A percentile compares a stretch with the other conserved stretches of the same genome.
These are phyloP conservation scores for Choristoneura rosaceana DNA, from an alignment of 2,888 invertebrate genomes.

Conservation along the genomic window DNA sequence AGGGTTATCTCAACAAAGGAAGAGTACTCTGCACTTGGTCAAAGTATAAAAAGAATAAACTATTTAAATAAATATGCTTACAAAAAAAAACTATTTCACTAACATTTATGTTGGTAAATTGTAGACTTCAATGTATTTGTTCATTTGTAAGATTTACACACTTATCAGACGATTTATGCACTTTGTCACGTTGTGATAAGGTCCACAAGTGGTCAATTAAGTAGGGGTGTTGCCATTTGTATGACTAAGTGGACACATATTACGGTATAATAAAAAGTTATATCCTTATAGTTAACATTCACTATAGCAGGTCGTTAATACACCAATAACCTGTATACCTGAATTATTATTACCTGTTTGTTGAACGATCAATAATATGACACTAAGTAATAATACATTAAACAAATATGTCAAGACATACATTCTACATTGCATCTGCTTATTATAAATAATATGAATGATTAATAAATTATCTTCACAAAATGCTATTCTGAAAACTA, in stretches of 20 bases:
- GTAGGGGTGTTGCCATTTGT: conserved; percentile 6
- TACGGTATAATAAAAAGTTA: conserved; percentile 41
- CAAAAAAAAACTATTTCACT: conserved; percentile 36
- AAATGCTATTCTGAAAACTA: conserved; percentile 66
- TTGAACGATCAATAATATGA: conserved; percentile 22
- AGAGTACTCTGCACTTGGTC: conserved; percentile 26
- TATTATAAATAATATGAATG: conserved; percentile 58
- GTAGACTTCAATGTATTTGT: conserved; percentile 35
- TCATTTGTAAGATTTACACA: conserved; percentile 16
- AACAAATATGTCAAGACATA: conserved; percentile 61
- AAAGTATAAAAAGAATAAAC: conserved; percentile 25
- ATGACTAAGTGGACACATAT: conserved; percentile 36
- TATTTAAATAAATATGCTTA: conserved; percentile 41
- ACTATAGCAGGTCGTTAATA: conserved; percentile 37
- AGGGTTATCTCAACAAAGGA: conserved; percentile 28
- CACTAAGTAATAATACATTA: conserved; percentile 34
- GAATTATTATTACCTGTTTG: conserved; percentile 26
- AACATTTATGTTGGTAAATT: conserved; percentile 41
- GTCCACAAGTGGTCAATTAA: neutral
- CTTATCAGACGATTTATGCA: neutral
- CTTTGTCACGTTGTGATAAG: neutral
- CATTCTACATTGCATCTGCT: conserved; percentile 44
- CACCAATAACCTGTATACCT: conserved; percentile 20
- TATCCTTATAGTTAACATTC: conserved; percentile 39
- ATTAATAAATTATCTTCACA: conserved; percentile 63